Evolutionary conservation across 2,113 vertebrate species (phyloP).

Genomic region (Pituophis catenifer): DNA sequence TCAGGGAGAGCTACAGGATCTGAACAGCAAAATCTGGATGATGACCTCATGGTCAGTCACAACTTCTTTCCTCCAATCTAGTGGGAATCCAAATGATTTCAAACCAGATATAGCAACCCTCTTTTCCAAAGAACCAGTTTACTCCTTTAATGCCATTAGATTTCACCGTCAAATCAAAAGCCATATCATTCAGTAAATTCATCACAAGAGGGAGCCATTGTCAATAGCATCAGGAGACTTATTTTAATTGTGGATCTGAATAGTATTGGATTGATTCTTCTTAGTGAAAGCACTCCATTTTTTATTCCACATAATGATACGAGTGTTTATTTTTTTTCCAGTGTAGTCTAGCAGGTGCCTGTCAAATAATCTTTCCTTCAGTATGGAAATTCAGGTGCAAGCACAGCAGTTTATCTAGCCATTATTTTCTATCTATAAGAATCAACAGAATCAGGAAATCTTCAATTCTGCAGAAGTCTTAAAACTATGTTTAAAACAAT

Average conservation of each 20-base stretch:
- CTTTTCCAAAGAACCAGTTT: neutral
- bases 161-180: neutral
- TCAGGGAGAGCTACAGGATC: neutral
- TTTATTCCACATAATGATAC: neutral
- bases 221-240: conserved; percentile 9
- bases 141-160: neutral
- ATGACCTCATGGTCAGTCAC: neutral
- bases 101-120: neutral
- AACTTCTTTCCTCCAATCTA: neutral
- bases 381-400: neutral
- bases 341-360: neutral
- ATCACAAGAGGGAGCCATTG: conserved; percentile 55
- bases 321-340: neutral
- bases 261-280: neutral
- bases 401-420: neutral
- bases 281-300: neutral
- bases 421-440: neutral
- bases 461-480: neutral
- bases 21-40: neutral
- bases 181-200: neutral
- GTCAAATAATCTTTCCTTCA: neutral
- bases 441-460: neutral
- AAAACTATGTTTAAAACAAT: neutral
- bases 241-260: neutral
- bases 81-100: neutral